phyloP scores from a whole-genome alignment of 1,140 invertebrate genomes.

The Aradophagus sp. region DNA sequence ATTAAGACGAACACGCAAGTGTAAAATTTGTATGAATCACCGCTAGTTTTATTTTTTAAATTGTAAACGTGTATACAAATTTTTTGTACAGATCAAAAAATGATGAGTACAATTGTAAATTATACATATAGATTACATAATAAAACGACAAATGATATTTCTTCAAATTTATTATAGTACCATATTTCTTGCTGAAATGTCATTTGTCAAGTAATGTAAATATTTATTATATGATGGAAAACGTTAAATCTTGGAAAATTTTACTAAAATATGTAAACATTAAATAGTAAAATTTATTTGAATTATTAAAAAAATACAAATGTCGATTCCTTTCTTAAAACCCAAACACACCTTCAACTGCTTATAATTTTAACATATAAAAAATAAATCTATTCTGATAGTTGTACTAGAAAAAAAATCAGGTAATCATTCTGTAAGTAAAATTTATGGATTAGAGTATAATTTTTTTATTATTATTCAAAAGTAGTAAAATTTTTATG shows the following conservation, averaged over 20 bases:
- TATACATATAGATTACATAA: too few species aligned
- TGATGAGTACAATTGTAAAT: too few species aligned
- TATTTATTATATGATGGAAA: constrained; percentile 32
- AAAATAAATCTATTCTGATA: constrained; percentile 1
- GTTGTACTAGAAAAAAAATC: too few species aligned
- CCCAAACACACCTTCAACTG: constrained; percentile 5
- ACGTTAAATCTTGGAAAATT: constrained; percentile 43
- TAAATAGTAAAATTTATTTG: constrained; percentile 34
- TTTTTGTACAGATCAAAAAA: too few species aligned
- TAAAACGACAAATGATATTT: too few species aligned
- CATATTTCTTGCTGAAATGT: constrained; percentile 21
- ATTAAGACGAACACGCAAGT: too few species aligned
- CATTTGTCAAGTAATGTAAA: constrained; percentile 14
- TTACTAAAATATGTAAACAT: constrained; percentile 38
- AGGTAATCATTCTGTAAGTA: constrained; percentile 2
- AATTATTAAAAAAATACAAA: constrained; percentile 34
- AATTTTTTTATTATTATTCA: too few species aligned
- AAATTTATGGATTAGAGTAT: too few species aligned
- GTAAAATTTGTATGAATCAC: too few species aligned
- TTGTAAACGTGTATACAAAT: too few species aligned
- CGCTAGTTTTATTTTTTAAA: too few species aligned
- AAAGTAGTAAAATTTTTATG: too few species aligned
- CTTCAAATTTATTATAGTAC: constrained; percentile 8
- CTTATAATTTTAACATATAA: neutral
- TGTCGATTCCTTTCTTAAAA: constrained; percentile 30